Conservation (phyloP, 2,888 invertebrate species). For the Onchidella celtica region DNA sequence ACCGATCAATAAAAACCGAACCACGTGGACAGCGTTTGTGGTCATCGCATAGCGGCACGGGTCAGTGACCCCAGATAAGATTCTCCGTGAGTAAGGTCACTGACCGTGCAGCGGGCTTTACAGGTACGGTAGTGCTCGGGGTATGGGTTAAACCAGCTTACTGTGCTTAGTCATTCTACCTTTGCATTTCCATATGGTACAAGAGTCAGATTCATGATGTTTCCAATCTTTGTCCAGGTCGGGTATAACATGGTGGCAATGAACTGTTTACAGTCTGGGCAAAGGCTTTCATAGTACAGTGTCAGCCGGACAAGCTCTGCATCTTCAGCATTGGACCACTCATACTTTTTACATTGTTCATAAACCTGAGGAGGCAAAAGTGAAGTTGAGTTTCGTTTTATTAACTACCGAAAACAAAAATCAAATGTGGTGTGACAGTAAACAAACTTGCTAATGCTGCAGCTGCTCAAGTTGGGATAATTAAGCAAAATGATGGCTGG, state of each 20-base stretch:
- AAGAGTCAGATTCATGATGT: constrained; percentile 74
- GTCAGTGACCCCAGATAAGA: too few relatives aligned
- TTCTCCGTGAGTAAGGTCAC: too few relatives aligned
- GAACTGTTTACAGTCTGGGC: constrained; percentile 76
- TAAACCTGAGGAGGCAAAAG: constrained; percentile 45
- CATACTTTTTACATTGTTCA: constrained; percentile 46
- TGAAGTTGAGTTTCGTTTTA: not conserved
- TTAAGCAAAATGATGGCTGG: too few relatives aligned
- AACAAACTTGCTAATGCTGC: not conserved
- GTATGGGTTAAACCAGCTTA: too few relatives aligned
- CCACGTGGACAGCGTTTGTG: too few relatives aligned
- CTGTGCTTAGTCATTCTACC: constrained; percentile 60
- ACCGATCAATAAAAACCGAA: too few relatives aligned
- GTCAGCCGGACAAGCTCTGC: constrained; percentile 69
- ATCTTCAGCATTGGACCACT: constrained; percentile 17
- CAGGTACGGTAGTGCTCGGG: too few relatives aligned
- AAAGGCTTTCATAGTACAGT: constrained; percentile 78
- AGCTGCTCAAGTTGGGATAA: not conserved
- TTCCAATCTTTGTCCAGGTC: constrained; percentile 63
- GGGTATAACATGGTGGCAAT: constrained; percentile 67
- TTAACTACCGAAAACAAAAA: not conserved
- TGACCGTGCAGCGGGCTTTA: too few relatives aligned
- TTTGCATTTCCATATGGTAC: constrained; percentile 79
- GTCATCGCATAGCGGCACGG: too few relatives aligned
- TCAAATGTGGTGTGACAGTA: not conserved